These are phyloP conservation scores for Iphiclides podalirius DNA, from an alignment of 2,888 invertebrate species.

Conservation along the genomic window DNA sequence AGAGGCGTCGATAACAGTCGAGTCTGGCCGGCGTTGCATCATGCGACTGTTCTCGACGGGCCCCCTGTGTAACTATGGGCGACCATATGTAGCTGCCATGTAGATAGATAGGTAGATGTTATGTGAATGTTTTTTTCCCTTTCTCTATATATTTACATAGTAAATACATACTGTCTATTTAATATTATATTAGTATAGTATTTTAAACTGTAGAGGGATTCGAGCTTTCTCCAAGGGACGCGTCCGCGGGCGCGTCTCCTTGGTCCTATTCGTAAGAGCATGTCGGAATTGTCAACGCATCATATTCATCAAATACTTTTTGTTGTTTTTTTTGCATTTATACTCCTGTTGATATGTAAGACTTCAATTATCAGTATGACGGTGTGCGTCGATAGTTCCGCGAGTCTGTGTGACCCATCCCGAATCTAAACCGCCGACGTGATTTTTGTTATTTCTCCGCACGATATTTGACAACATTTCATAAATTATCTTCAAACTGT, in stretches of 20 bases:
- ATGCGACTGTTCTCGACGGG: conserved; percentile 37
- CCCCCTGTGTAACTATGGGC: conserved; percentile 32
- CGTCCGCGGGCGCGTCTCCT: conserved; percentile 30
- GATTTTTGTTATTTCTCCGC: not conserved
- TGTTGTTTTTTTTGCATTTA: no score
- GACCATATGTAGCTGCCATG: conserved; percentile 42
- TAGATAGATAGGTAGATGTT: conserved; percentile 75
- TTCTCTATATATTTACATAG: conserved; percentile 11
- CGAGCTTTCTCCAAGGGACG: conserved; percentile 45
- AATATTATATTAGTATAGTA: conserved; percentile 40
- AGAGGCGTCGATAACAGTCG: conserved; percentile 33
- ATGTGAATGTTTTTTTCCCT: conserved; percentile 50
- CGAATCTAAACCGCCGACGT: not conserved
- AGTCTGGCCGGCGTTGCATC: conserved; percentile 36
- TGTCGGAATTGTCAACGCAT: conserved; percentile 43
- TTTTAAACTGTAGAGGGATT: conserved; percentile 53
- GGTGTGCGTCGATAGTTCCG: not conserved
- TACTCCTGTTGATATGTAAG: no score
- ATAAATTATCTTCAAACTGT: no score
- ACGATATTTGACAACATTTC: not conserved
- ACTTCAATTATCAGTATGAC: no score
- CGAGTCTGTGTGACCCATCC: conserved; percentile 13
- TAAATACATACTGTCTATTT: conserved; percentile 33
- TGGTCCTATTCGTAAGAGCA: conserved; percentile 32
- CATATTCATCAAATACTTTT: not conserved